These are phyloP conservation scores for Cabera pusaria DNA, from an alignment of 2,888 invertebrate species.

Conservation along the genomic window DNA sequence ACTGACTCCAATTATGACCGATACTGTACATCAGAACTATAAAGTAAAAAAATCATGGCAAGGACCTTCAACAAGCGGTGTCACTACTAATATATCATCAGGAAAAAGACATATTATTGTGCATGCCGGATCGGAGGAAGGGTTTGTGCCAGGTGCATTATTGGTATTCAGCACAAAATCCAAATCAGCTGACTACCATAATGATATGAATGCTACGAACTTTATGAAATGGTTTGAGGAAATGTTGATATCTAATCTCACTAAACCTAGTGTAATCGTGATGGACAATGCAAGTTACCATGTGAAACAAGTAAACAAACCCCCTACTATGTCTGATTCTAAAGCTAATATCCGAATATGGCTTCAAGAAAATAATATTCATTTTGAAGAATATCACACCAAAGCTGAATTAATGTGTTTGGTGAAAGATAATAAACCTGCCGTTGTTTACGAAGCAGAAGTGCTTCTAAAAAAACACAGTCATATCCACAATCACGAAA, in stretches of 20 bases:
- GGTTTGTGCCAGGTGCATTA: background rate
- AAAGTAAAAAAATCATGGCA: conserved; percentile 27
- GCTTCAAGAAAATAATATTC: too few species aligned
- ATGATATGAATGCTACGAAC: conserved; percentile 27
- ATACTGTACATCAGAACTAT: conserved; percentile 17
- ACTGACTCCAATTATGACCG: too few species aligned
- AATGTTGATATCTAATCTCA: conserved; percentile 24
- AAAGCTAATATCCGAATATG: too few species aligned
- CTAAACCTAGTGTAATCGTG: conserved; percentile 11
- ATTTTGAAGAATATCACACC: too few species aligned
- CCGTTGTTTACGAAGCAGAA: conserved; percentile 8
- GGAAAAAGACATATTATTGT: too few species aligned
- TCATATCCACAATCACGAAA: too few species aligned
- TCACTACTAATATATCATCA: conserved; percentile 7
- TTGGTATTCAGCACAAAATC: conserved; percentile 20
- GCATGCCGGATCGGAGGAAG: too few species aligned
- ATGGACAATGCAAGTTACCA: conserved; percentile 5
- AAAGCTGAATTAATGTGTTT: conserved; percentile 9
- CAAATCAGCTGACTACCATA: conserved; percentile 25
- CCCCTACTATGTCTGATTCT: too few species aligned
- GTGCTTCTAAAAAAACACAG: conserved; percentile 8
- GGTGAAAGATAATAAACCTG: conserved; percentile 9
- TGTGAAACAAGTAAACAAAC: too few species aligned
- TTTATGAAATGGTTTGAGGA: conserved; percentile 24
- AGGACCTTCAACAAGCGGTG: conserved; percentile 23